A percentile compares a stretch with the other conserved stretches of the same genome.
Conservation (phyloP, 2,113 vertebrate species). For the Ailurus styani region DNA sequence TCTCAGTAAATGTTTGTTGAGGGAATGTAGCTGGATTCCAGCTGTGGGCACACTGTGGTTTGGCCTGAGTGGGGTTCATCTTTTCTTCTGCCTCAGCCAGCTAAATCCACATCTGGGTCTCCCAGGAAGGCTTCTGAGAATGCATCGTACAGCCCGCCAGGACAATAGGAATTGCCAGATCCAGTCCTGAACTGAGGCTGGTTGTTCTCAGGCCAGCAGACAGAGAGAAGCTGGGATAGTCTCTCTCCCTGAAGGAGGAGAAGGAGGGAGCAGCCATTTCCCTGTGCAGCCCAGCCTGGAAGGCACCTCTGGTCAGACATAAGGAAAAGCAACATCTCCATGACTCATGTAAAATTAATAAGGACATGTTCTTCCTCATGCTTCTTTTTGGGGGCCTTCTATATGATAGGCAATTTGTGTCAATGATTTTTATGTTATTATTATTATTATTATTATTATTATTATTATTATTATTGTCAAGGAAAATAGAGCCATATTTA, state of each 20-base stretch:
- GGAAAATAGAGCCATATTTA: constrained; percentile 44
- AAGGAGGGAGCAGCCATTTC: not conserved
- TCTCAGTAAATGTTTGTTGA: not conserved
- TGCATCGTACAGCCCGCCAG: rapidly evolving
- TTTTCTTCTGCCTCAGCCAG: not conserved
- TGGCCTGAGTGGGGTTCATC: not conserved
- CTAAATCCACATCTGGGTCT: not conserved
- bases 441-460: not conserved
- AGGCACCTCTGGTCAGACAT: not conserved
- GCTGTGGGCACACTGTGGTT: not conserved
- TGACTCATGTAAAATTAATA: constrained; percentile 3
- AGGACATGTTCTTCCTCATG: not conserved
- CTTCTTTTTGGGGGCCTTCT: constrained; percentile 54
- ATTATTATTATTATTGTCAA: constrained; percentile 24
- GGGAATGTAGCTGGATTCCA: not conserved
- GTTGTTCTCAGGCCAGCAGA: not conserved
- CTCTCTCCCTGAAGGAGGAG: not conserved
- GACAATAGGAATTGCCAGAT: not conserved
- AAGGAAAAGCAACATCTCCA: not conserved
- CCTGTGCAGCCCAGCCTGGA: not conserved
- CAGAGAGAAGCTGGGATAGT: not conserved
- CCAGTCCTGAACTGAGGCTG: not conserved
- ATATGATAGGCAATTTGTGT: constrained; percentile 16
- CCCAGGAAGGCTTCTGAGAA: not conserved
- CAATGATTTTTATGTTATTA: not conserved